phyloP scores from a whole-genome alignment of 2,113 vertebrate genomes.

The Egretta garzetta region DNA sequence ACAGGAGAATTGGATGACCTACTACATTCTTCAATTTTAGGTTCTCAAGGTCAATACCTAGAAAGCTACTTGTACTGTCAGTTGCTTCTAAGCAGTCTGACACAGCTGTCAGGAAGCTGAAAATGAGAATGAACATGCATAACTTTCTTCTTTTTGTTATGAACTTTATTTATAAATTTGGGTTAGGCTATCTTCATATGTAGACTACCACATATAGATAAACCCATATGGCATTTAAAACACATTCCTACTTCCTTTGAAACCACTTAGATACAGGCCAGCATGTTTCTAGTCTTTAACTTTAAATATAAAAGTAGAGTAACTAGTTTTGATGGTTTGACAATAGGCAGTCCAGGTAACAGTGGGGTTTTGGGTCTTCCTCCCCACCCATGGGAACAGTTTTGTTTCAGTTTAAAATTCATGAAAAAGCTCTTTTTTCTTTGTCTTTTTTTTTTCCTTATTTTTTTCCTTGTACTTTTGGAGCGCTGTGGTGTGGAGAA shows the following conservation, averaged over 20 bases:
- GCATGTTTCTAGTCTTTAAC: neutral
- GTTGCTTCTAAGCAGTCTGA: neutral
- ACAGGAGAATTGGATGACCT: neutral
- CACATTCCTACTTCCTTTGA: neutral
- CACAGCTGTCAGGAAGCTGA: neutral
- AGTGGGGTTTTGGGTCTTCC: neutral
- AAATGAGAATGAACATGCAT: neutral
- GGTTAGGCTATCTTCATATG: neutral
- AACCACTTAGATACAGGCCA: neutral
- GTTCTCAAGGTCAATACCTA: neutral
- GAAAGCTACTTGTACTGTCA: neutral
- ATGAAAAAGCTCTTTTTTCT: neutral
- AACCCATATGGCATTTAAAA: neutral
- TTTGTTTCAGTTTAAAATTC: neutral
- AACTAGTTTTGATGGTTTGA: neutral
- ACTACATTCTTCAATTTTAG: neutral
- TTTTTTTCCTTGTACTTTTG: neutral
- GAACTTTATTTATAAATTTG: neutral
- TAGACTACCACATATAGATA: neutral
- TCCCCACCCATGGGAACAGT: accelerated
- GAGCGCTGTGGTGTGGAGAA: accelerated
- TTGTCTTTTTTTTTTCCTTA: accelerated
- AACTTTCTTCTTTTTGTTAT: neutral
- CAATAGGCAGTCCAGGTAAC: neutral
- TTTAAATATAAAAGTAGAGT: neutral